phyloP scores from a whole-genome alignment of 2,888 invertebrate species.

The Microctonus brassicae region DNA sequence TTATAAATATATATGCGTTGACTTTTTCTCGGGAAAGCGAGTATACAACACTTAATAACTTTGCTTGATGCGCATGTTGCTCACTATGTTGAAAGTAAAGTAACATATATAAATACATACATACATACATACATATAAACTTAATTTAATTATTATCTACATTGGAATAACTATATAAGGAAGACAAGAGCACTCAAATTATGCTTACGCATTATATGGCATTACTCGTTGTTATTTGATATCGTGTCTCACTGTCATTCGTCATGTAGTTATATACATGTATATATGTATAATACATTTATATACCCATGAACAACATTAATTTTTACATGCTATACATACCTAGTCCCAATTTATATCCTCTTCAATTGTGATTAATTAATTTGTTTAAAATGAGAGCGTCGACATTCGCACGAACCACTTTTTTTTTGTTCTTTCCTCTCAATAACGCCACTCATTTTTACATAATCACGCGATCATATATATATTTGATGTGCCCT shows the following conservation, averaged over 20 bases:
- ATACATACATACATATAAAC: background rate
- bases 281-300: background rate
- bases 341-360: background rate
- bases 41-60: slow-evolving; percentile 6
- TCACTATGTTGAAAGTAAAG: background rate
- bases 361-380: slow-evolving; percentile 12
- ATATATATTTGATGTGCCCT: background rate
- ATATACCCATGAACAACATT: background rate
- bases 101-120: background rate
- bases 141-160: slow-evolving; percentile 16
- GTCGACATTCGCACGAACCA: slow-evolving; percentile 28
- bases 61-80: background rate
- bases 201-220: slow-evolving; percentile 9
- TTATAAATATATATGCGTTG: background rate
- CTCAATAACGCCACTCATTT: background rate
- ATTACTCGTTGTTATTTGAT: background rate
- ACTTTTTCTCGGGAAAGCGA: slow-evolving; percentile 21
- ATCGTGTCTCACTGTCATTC: background rate
- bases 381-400: slow-evolving; percentile 29
- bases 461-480: slow-evolving; percentile 1
- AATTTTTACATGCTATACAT: background rate
- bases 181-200: slow-evolving; percentile 7
- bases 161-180: slow-evolving; percentile 2
- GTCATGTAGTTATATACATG: background rate
- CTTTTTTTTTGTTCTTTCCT: slow-evolving; percentile 19